Base-by-base conservation (phyloP, 2,113 vertebrate genomes). In the Greenwoodochromis staneri region DNA sequence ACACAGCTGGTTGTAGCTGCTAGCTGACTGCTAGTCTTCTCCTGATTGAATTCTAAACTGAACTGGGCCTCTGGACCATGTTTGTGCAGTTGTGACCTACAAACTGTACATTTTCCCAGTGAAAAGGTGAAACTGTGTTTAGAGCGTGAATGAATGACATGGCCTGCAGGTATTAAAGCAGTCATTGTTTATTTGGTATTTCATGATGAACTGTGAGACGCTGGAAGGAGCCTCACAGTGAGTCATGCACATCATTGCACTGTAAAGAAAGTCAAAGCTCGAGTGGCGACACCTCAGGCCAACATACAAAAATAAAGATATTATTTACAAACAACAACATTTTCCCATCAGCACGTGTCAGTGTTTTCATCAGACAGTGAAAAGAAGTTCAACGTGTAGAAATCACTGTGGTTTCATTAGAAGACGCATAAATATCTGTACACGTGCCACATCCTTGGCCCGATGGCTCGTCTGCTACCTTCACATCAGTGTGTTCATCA, bases 261-360 rank as follows among this genome's bases (percentile, higher is more conserved):
- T 89, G 91, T 84, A 92, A 93, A 94, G 89, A 47, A 89, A 24
- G 92, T 84, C 82, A 76, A 89, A 90, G 89, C 85, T 88, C 47
- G 57, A 87, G 84, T 82, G 61, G 85, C 53, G 82, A 93, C 88
- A 91, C 57, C 66, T 51, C 54, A 55, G 81, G 93, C 91, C 73
- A 57, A 92, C 85, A 93, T 97, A 97, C 84, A 96, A 97, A 97
- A 97, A 97, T 97, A 97, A 95, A 96, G 92, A 94, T 96, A 95
- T 96, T 95, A 96, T 95, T 90, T 96, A 97, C 96, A 96, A 92
- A 21, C 54, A 59, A 51, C 69, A 87, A 87, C 69, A 61, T 76
- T 80, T 69, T 81, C 61, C 81, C 66, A 73, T 66, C 88, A 81
- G 87, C 55, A 82, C 51, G 90, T 92, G 55, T 90, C 86, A 91